Conservation (phyloP, 2,888 invertebrate genomes). For the Caenorhabditis sp. region DNA sequence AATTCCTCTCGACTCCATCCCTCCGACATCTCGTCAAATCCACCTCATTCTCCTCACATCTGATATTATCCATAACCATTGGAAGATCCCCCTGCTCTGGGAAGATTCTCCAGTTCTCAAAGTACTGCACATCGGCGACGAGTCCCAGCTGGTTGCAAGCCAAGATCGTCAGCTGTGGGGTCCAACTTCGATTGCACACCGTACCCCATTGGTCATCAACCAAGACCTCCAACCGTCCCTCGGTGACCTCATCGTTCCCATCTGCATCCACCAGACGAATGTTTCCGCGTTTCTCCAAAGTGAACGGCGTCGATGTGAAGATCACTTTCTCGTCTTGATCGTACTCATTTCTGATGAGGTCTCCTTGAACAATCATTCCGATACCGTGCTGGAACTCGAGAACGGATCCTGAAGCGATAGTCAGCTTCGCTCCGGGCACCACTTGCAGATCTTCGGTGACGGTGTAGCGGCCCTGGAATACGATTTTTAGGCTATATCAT, state of each 20-base stretch:
- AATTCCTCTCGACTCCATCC: slow-evolving; percentile 88
- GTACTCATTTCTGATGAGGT: slow-evolving; percentile 78
- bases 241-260: slow-evolving; percentile 84
- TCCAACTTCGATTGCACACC: slow-evolving; percentile 97
- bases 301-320: slow-evolving; percentile 79
- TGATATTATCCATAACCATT: slow-evolving; percentile 88
- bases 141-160: slow-evolving; percentile 96
- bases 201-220: slow-evolving; percentile 95
- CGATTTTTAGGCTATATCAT: no score
- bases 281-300: slow-evolving; percentile 67
- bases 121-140: slow-evolving; percentile 91
- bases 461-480: slow-evolving; percentile 88
- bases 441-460: slow-evolving; percentile 96
- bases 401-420: slow-evolving; percentile 92
- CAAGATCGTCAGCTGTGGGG: slow-evolving; percentile 92
- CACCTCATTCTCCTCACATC: slow-evolving; percentile 88
- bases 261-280: slow-evolving; percentile 81
- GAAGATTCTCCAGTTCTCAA: slow-evolving; percentile 86
- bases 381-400: slow-evolving; percentile 92
- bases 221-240: slow-evolving; percentile 90
- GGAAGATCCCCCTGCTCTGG: slow-evolving; percentile 79
- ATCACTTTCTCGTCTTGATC: slow-evolving; percentile 72
- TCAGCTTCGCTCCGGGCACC: slow-evolving; percentile 93
- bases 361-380: slow-evolving; percentile 91
- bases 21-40: slow-evolving; percentile 91